Evolutionary conservation across 2,797 vertebrate genomes (phyloP), one percentile per base, ranked within the genome.

Genomic region (Clarias fuscus): DNA sequence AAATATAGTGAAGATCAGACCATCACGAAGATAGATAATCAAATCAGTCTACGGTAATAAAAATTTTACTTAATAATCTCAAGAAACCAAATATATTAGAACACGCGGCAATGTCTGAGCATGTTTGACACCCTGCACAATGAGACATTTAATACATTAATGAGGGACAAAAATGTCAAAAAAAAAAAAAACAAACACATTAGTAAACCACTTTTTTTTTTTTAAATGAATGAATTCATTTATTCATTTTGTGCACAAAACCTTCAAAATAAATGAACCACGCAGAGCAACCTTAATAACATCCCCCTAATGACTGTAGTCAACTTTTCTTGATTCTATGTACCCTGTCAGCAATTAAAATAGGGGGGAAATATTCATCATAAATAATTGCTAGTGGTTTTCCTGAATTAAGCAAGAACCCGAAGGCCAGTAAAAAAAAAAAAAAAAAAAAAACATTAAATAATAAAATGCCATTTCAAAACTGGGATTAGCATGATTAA

Each of bases 271-370:
- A 64, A 79, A 79, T 43, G 5, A 40, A 79, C 11, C 77, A 62
- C 33, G 2, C 33, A 79, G 27, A 62, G 22, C 30, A 64, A 82
- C 40, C 62, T 67, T 68, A 82, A 64, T 82, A 65, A 53, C 80
- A 82, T 82, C 37, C 17, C 2, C 5, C 80, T 82, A 68, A 82
- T 82, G 40, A 53, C 79, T 67, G 24, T 48, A 67, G 40, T 40
- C 37, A 67, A 65, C 78, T 64, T 67, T 67, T 82, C 20, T 27
- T 67, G 62, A 82, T 82, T 53, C 43, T 82, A 17, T 67, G 40
- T 43, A 53, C 80, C 40, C 15, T 53, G 40, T 67, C 80, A 53
- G 11, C n/a, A 58, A 67, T 82, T 5, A 15, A 79, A 62, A 37
- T 15, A 0, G 3, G 24, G 59, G 48, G 48, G 11, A 37, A 37